Conservation (phyloP, 35 echinoderm and acorn worm genomes). For the Diadema setosum region DNA sequence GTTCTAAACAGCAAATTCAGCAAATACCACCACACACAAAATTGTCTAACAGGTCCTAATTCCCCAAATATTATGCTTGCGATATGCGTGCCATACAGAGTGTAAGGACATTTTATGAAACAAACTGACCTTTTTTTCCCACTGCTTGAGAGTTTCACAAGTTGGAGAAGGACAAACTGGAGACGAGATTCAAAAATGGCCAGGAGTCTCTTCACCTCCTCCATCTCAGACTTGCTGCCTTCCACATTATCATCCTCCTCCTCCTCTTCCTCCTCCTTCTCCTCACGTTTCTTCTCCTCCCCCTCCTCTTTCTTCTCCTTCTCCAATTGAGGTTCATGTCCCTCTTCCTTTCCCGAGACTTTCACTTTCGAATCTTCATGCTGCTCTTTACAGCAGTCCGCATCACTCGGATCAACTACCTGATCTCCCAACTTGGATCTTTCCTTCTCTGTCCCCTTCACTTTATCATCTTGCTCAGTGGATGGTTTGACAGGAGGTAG, state of each 20-base stretch:
- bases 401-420: too few species aligned
- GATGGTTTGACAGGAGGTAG: background rate
- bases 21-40: too few species aligned
- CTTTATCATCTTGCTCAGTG: background rate
- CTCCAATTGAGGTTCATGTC: background rate
- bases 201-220: constrained; percentile 27
- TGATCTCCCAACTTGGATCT: too few species aligned
- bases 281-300: background rate
- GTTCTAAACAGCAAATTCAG: too few species aligned
- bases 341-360: too few species aligned
- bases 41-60: too few species aligned
- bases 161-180: constrained; percentile 44
- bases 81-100: too few species aligned
- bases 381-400: too few species aligned
- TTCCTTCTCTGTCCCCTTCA: background rate
- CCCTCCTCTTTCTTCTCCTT: background rate
- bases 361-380: too few species aligned
- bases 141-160: constrained; percentile 22
- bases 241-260: background rate
- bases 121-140: constrained; percentile 48
- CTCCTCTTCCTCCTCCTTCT: background rate
- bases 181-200: constrained; percentile 27
- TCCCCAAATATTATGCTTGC: too few species aligned
- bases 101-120: too few species aligned
- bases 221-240: background rate